Percentiles rank a stretch among this genome's conserved stretches.
These are phyloP conservation scores for Ophraella communa DNA, from an alignment of 2,888 invertebrate species.

Conservation along the genomic window DNA sequence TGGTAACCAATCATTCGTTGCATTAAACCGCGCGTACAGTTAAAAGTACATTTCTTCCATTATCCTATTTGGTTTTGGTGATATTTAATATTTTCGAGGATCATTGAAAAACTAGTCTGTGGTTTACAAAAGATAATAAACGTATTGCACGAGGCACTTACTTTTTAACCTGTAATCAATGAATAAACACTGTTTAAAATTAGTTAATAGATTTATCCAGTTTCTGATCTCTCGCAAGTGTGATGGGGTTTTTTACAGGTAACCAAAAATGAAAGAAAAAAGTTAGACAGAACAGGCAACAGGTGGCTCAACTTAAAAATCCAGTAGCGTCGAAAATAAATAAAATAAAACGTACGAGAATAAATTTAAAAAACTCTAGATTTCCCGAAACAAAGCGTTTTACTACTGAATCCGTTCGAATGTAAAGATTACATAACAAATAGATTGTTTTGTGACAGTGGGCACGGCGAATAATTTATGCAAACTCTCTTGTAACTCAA, in stretches of 20 bases:
- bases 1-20: not conserved
- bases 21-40: not conserved
- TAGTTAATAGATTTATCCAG: not conserved
- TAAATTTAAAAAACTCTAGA: too few species aligned
- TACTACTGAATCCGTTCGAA: not conserved
- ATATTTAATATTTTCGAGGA: not conserved
- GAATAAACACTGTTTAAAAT: constrained; percentile 1
- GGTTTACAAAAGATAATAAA: not conserved
- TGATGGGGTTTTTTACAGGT: not conserved
- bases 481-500: constrained; percentile 32
- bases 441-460: constrained; percentile 30
- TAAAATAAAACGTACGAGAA: too few species aligned
- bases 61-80: not conserved
- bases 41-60: not conserved
- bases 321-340: not conserved
- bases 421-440: constrained; percentile 19
- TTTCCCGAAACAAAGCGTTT: not conserved
- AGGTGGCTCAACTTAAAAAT: not conserved
- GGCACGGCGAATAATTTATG: constrained; percentile 33
- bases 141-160: constrained; percentile 1
- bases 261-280: not conserved
- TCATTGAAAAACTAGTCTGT: not conserved
- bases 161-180: not conserved
- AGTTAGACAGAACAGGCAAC: not conserved
- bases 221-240: not conserved